Base-by-base conservation (phyloP, 1,140 invertebrate species). In the Drosophila seguyi region DNA sequence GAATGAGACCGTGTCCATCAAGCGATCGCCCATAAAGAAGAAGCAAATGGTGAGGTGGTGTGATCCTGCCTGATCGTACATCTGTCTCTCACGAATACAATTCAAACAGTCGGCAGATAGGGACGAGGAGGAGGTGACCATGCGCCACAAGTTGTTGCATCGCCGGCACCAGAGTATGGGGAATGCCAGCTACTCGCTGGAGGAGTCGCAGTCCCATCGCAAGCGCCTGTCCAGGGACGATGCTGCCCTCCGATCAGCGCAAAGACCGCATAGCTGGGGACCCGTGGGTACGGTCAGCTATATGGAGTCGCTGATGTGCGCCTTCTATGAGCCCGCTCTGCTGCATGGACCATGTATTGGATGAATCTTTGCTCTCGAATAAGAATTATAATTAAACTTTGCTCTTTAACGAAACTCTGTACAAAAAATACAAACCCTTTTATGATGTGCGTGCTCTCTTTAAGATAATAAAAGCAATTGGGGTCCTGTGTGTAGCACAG, bases 291-390 rank as follows among this genome's bases (percentile, higher is more conserved):
- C 87, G 81, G 91, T 66, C 79, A 84, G 77, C 80, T 84, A 81
- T 69, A 86, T 83, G 81, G 91, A 92, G 69, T 91, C 91, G 76
- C 69, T 92, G 73, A 91, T 92, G 85, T 79, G 81, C 69, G 90
- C 84, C 66, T 79, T 91, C 68, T 87, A 88, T 76, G 81, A 91
- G 65, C 79, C 91, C 63, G 67, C 77, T 57, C 76, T 92, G 86
- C 91, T 92, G 90, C 91, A 92, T 92, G 91, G 87, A 92, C 91
- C 91, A 92, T 92, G 91, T 92, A 92, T 91, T 90, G 85, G 85
- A 90, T 90, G 74, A 90, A 75, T 75, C 65, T 75, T 90, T 79
- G n/a, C 38, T 58, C 45, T 62, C 29, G 14, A 39, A 50, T 79
- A 73, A 59, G 45, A 50, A 42, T 42, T 29, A 60, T 59, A 20